phyloP scores from a whole-genome alignment of 2,797 vertebrate genomes.

The Rachycentron canadum region DNA sequence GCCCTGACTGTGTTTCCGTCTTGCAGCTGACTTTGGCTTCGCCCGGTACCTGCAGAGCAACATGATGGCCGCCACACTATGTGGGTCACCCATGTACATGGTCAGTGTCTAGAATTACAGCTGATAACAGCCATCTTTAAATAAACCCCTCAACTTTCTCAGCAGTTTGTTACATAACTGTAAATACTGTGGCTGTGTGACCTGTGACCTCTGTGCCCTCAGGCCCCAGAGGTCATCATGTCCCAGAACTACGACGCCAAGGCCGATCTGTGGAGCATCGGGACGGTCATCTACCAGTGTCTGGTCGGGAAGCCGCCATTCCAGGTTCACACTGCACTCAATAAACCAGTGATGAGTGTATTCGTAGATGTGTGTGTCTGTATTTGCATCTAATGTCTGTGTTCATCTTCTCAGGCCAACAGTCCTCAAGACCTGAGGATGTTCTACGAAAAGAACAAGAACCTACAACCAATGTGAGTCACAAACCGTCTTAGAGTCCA shows the following conservation, averaged over 20 bases:
- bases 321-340: slow-evolving; percentile 86
- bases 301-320: slow-evolving; percentile 98
- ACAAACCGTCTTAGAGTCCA: too few species aligned
- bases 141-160: background rate
- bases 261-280: slow-evolving; percentile 98
- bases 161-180: slow-evolving; percentile 5
- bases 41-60: slow-evolving; percentile 98
- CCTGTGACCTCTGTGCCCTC: slow-evolving; percentile 21
- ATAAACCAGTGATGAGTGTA: background rate
- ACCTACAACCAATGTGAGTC: slow-evolving; percentile 92
- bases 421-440: slow-evolving; percentile 97
- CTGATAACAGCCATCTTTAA: background rate
- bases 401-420: slow-evolving; percentile 87
- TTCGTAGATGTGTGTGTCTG: background rate
- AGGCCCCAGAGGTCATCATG: slow-evolving; percentile 99
- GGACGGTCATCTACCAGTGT: slow-evolving; percentile 97
- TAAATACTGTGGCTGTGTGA: background rate
- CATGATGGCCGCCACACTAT: slow-evolving; percentile 99
- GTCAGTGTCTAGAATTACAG: slow-evolving; percentile 76
- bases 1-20: slow-evolving; percentile 40
- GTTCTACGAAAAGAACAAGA: slow-evolving; percentile 98
- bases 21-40: slow-evolving; percentile 97
- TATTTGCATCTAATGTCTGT: background rate
- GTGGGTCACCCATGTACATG: slow-evolving; percentile 99
- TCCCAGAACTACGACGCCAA: slow-evolving; percentile 98